phyloP scores from a whole-genome alignment of 2,113 vertebrate genomes.

The Barbus barbus region DNA sequence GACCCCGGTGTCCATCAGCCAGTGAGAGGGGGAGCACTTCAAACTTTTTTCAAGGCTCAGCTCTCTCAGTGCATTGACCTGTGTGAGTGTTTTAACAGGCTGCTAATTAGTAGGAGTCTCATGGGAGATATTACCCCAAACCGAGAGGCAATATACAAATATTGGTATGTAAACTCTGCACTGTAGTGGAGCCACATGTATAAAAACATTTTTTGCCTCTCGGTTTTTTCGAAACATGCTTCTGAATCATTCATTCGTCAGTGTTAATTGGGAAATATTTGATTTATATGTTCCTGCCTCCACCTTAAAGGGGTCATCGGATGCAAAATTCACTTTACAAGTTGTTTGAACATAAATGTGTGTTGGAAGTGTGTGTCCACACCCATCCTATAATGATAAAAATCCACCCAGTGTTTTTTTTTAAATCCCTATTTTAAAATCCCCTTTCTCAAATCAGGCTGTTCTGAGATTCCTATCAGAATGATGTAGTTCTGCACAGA shows the following conservation, averaged over 20 bases:
- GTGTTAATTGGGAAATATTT: constrained; percentile 2
- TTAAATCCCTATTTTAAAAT: too few relatives aligned
- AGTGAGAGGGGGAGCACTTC: constrained; percentile 36
- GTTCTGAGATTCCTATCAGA: too few relatives aligned
- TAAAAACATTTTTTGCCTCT: neutral
- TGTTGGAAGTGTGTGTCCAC: too few relatives aligned
- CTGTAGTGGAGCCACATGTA: neutral
- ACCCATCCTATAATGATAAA: too few relatives aligned
- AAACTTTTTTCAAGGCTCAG: constrained; percentile 24
- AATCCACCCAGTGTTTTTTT: too few relatives aligned
- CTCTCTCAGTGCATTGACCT: constrained; percentile 28
- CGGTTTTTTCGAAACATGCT: neutral
- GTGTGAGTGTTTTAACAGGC: constrained; percentile 46
- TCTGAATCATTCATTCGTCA: neutral
- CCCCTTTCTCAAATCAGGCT: too few relatives aligned
- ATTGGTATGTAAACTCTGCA: neutral
- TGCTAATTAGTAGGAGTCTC: constrained; percentile 58
- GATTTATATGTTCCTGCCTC: neutral
- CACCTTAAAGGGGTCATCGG: too few relatives aligned
- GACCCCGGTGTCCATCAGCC: constrained; percentile 37
- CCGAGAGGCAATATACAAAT: constrained; percentile 49
- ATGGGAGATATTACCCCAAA: constrained; percentile 40
- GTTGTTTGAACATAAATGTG: too few relatives aligned
- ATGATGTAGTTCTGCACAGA: too few relatives aligned
- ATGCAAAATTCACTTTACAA: too few relatives aligned